Conservation (phyloP, 2,888 invertebrate genomes). For the Alsophila aescularia region DNA sequence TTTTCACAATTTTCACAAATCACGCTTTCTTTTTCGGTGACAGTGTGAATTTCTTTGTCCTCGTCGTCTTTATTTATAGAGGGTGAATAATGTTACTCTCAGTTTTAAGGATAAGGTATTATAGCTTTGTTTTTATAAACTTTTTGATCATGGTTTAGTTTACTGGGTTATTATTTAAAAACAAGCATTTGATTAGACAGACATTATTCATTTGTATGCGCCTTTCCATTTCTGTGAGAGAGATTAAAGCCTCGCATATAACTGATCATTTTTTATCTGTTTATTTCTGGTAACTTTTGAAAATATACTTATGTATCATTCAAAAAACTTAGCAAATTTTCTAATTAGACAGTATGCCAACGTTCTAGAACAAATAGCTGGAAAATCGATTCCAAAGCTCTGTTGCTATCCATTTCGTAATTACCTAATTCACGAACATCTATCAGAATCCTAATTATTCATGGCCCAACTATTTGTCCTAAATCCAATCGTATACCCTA, state of each 20-base stretch:
- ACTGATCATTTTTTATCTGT: too few relatives aligned
- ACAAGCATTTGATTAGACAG: too few relatives aligned
- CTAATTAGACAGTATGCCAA: background rate
- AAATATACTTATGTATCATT: too few relatives aligned
- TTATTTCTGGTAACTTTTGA: too few relatives aligned
- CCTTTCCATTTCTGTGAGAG: too few relatives aligned
- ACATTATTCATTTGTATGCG: too few relatives aligned
- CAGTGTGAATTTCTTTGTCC: constrained; percentile 35
- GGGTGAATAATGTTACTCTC: background rate
- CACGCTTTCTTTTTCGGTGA: constrained; percentile 42
- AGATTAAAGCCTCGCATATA: too few relatives aligned
- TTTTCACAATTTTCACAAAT: constrained; percentile 50
- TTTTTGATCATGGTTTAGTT: too few relatives aligned
- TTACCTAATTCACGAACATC: constrained; percentile 27
- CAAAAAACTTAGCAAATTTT: too few relatives aligned
- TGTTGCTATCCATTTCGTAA: constrained; percentile 15
- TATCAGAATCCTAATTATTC: constrained; percentile 33
- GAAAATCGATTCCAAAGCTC: constrained; percentile 10
- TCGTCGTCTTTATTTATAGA: constrained; percentile 13
- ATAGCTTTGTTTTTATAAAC: background rate
- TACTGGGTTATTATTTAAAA: too few relatives aligned
- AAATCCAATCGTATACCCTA: constrained; percentile 35
- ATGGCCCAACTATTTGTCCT: constrained; percentile 25
- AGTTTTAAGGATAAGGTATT: background rate
- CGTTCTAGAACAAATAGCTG: background rate